Conservation (phyloP, 2,797 vertebrate species). For the Ambastaia sidthimunki region DNA sequence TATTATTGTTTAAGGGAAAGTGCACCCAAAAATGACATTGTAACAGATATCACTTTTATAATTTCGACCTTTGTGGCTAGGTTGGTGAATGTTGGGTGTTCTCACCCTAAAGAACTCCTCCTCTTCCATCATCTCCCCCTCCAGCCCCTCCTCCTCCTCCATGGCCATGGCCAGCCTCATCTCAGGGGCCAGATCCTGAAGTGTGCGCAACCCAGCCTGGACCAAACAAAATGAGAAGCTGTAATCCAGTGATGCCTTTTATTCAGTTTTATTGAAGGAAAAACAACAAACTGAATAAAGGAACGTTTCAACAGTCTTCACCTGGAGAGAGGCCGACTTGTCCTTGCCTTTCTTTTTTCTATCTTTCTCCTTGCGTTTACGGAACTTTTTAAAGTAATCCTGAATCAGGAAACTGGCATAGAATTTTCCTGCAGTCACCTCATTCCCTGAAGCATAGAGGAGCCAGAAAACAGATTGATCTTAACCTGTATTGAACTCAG, state of each 20-base stretch:
- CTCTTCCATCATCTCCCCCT: constrained; percentile 59
- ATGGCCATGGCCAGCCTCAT: constrained; percentile 88
- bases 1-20: too few species aligned
- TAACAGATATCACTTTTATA: not conserved
- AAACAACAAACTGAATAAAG: not conserved
- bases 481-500: too few species aligned
- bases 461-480: not conserved
- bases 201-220: constrained; percentile 87
- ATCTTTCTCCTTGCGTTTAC: constrained; percentile 89
- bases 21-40: not conserved
- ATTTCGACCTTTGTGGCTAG: not conserved
- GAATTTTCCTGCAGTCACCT: constrained; percentile 96
- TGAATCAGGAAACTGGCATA: constrained; percentile 97
- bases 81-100: not conserved
- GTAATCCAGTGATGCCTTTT: not conserved
- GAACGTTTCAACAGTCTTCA: constrained; percentile 8
- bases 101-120: constrained; percentile 62
- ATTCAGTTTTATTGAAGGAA: constrained; percentile 26
- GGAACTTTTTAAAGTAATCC: constrained; percentile 97
- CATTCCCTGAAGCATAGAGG: constrained; percentile 82
- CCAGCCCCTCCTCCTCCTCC: constrained; percentile 74
- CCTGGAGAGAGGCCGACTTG: constrained; percentile 61
- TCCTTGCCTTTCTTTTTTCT: constrained; percentile 65
- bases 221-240: constrained; percentile 48
- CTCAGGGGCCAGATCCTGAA: constrained; percentile 93